A percentile compares a stretch with the other conserved stretches of the same genome.
These are phyloP conservation scores for Smithornis capensis DNA, from an alignment of 2,113 vertebrate species.

Conservation along the genomic window DNA sequence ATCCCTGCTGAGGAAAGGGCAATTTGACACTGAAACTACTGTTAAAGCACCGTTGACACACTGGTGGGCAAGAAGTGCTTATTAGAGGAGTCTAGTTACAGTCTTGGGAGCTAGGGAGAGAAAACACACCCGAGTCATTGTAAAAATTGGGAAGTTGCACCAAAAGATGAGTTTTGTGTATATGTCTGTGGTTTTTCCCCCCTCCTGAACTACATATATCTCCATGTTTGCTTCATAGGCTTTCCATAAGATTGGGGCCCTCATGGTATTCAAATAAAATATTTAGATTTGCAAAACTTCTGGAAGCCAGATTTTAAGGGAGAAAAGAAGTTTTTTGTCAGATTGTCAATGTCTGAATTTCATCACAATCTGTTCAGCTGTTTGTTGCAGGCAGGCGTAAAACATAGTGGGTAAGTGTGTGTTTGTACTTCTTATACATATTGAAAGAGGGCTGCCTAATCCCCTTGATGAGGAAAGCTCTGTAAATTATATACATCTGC, in stretches of 20 bases:
- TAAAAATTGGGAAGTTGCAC: conserved; percentile 61
- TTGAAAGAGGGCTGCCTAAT: conserved; percentile 71
- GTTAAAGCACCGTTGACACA: conserved; percentile 75
- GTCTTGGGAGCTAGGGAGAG: conserved; percentile 49
- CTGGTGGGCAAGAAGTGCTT: conserved; percentile 74
- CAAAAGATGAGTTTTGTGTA: conserved; percentile 1
- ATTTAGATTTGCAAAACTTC: conserved; percentile 79
- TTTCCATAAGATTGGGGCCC: conserved; percentile 71
- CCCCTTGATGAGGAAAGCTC: conserved; percentile 68
- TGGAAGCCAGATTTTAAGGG: conserved; percentile 77
- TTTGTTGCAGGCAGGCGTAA: conserved; percentile 79
- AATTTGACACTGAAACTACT: conserved; percentile 79
- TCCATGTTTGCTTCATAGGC: conserved; percentile 74
- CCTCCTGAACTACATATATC: conserved; percentile 46
- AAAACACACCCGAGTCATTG: conserved; percentile 43
- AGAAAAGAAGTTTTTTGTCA: conserved; percentile 77
- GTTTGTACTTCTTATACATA: conserved; percentile 76
- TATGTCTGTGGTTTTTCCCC: not conserved
- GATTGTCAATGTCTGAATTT: conserved; percentile 80
- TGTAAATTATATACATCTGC: conserved; percentile 62
- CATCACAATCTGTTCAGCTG: conserved; percentile 81
- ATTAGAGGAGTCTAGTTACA: conserved; percentile 71
- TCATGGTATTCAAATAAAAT: conserved; percentile 73
- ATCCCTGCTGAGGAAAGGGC: conserved; percentile 81
- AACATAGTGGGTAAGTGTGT: conserved; percentile 68